Evolutionary conservation across 1,140 invertebrate genomes (phyloP).

Genomic region (Physella acuta): DNA sequence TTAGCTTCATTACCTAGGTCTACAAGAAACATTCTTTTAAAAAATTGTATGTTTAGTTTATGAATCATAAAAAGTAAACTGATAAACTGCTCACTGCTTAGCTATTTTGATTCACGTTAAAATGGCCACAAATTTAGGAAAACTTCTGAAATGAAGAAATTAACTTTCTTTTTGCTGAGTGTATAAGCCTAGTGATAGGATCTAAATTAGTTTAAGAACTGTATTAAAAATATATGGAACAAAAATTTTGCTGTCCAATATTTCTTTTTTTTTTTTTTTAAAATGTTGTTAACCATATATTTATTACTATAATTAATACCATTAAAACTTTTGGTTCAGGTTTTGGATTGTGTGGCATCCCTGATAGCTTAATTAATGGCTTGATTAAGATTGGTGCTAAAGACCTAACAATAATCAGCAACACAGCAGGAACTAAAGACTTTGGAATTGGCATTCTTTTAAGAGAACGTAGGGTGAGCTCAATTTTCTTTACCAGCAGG

Average conservation of each 20-base stretch:
- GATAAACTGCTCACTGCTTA: no score
- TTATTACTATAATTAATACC: neutral
- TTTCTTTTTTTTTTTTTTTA: neutral
- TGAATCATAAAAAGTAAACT: no score
- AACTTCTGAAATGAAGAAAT: neutral
- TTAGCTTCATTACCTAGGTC: no score
- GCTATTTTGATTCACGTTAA: no score
- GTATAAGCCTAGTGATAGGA: neutral
- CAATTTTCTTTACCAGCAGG: no score
- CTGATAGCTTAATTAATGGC: conserved; percentile 92
- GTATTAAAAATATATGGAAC: neutral
- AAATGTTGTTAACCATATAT: neutral
- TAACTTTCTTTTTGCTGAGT: neutral
- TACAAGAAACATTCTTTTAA: no score
- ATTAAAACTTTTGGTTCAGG: conserved; percentile 64
- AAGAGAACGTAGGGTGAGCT: conserved; percentile 71
- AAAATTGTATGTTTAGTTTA: no score
- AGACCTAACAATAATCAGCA: conserved; percentile 89
- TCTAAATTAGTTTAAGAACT: neutral
- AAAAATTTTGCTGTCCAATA: neutral
- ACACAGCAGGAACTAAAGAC: conserved; percentile 94
- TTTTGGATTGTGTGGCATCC: conserved; percentile 98
- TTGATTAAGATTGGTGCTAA: conserved; percentile 75
- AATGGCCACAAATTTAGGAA: no score
- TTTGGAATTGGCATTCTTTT: conserved; percentile 91